Evolutionary conservation across 2,797 vertebrate species (phyloP).

Genomic region (Lycodopsis pacificus): DNA sequence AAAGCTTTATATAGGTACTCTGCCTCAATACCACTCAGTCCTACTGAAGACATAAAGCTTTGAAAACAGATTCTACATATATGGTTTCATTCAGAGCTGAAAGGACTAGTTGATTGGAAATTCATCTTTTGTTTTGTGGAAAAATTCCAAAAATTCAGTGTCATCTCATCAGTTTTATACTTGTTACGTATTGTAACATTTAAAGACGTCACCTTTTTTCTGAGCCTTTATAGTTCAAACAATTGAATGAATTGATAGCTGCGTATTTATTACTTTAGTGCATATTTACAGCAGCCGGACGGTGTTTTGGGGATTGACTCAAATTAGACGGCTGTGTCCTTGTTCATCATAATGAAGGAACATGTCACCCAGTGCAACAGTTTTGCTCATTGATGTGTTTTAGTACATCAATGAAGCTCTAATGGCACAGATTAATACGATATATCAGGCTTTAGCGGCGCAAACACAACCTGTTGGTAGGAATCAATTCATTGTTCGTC

Average conservation of each 20-base stretch:
- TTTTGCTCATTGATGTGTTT: not conserved
- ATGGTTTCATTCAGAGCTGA: not conserved
- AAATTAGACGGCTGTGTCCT: not conserved
- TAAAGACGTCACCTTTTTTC: not conserved
- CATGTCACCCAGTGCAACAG: not conserved
- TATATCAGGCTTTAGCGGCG: not conserved
- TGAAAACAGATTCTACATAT: not conserved
- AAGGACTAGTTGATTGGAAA: not conserved
- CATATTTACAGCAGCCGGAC: not conserved
- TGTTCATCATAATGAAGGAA: no score
- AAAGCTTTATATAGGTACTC: not conserved
- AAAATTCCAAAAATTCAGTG: not conserved
- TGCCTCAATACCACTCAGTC: not conserved
- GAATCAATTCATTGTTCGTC: not conserved
- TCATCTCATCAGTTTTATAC: not conserved
- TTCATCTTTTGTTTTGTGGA: not conserved
- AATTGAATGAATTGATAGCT: not conserved
- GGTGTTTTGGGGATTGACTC: not conserved
- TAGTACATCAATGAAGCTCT: not conserved
- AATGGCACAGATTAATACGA: not conserved
- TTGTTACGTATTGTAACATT: not conserved
- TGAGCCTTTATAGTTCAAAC: not conserved
- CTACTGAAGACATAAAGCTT: not conserved
- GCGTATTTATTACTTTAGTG: not conserved
- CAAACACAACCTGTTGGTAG: not conserved